Conservation (phyloP, 2,888 invertebrate species). For the Spodoptera exigua region DNA sequence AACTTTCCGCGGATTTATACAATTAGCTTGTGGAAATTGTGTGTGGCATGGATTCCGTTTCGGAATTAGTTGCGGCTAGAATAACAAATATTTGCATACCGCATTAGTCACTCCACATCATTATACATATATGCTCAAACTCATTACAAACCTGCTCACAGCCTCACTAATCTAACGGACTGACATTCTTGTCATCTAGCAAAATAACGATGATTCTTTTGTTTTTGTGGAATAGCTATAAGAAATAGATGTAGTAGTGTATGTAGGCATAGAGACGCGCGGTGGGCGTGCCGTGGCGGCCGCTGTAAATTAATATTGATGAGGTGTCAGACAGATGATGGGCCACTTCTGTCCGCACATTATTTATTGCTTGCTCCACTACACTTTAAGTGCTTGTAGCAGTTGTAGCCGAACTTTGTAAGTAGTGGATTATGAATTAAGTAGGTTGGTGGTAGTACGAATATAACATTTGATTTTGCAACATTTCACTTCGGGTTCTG, state of each 20-base stretch:
- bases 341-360: slow-evolving; percentile 14
- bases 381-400: slow-evolving; percentile 23
- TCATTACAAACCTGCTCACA: slow-evolving; percentile 37
- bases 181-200: slow-evolving; percentile 26
- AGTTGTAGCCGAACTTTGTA: slow-evolving; percentile 13
- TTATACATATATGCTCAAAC: slow-evolving; percentile 9
- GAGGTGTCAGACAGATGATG: slow-evolving; percentile 24
- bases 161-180: slow-evolving; percentile 23
- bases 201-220: slow-evolving; percentile 33
- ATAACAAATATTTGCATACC: slow-evolving; percentile 32
- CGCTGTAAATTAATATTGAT: slow-evolving; percentile 42
- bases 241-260: slow-evolving; percentile 26
- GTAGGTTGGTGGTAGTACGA: background rate
- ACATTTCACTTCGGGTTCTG: background rate
- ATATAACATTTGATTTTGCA: slow-evolving; percentile 1
- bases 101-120: slow-evolving; percentile 33
- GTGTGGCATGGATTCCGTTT: slow-evolving; percentile 5
- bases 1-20: background rate
- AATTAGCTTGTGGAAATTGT: slow-evolving; percentile 18
- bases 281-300: slow-evolving; percentile 8
- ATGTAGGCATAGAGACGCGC: slow-evolving; percentile 21
- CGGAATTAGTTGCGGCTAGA: slow-evolving; percentile 18
- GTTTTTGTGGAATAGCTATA: slow-evolving; percentile 35
- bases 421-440: background rate
- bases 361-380: slow-evolving; percentile 29